These are phyloP conservation scores for Steromphala cineraria DNA, from an alignment of 2,888 invertebrate genomes.

Conservation along the genomic window DNA sequence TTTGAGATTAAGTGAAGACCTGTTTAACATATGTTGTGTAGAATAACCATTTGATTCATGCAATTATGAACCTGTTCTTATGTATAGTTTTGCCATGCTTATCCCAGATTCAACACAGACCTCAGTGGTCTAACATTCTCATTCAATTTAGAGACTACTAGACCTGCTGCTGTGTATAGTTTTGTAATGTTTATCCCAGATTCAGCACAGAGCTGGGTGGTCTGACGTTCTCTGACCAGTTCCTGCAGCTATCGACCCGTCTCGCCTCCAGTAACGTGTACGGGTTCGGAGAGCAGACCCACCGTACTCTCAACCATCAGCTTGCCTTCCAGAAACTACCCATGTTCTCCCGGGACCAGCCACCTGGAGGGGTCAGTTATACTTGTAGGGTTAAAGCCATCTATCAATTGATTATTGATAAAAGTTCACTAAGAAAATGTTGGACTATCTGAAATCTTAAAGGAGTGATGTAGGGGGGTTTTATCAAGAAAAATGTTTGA, in stretches of 20 bases:
- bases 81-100: too few relatives aligned
- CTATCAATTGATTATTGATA: too few relatives aligned
- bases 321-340: slow-evolving; percentile 69
- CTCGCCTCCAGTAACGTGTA: slow-evolving; percentile 73
- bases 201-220: slow-evolving; percentile 57
- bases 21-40: too few relatives aligned
- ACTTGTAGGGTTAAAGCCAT: too few relatives aligned
- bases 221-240: slow-evolving; percentile 75
- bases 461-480: too few relatives aligned
- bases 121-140: slow-evolving; percentile 73
- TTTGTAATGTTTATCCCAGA: neutral
- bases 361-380: slow-evolving; percentile 17
- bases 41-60: too few relatives aligned
- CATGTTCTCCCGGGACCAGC: slow-evolving; percentile 73
- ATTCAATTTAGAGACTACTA: neutral
- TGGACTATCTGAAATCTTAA: too few relatives aligned
- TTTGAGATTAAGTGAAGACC: too few relatives aligned
- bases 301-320: slow-evolving; percentile 69
- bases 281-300: slow-evolving; percentile 76
- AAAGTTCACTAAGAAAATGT: too few relatives aligned
- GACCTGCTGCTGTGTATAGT: neutral
- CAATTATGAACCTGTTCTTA: too few relatives aligned
- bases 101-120: slow-evolving; percentile 1
- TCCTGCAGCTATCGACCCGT: slow-evolving; percentile 73
- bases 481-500: too few relatives aligned